A percentile compares a stretch with the other conserved stretches of the same genome.
Evolutionary conservation across 2,113 vertebrate species (phyloP).

Genomic region (Hepsetus odoe): DNA sequence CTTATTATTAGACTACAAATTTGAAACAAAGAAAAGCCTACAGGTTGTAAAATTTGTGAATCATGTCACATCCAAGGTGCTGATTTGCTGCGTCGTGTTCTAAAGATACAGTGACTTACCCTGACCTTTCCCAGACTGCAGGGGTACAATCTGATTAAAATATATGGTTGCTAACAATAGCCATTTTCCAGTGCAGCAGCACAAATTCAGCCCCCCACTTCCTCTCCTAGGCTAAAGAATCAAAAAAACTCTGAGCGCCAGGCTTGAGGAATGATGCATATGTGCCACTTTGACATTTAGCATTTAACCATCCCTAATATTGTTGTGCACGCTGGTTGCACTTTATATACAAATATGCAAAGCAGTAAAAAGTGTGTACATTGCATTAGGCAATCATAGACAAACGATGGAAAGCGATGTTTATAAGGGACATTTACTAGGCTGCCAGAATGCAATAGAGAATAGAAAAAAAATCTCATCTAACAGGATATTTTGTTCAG

Average conservation of each 20-base stretch:
- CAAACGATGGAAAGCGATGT: too few species aligned
- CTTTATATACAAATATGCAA: too few species aligned
- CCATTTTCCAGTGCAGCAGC: conserved; percentile 40
- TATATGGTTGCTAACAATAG: conserved; percentile 54
- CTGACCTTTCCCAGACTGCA: conserved; percentile 52
- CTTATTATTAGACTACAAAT: neutral
- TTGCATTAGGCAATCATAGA: too few species aligned
- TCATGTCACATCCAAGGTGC: neutral
- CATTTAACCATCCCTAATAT: neutral
- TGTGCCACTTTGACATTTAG: neutral
- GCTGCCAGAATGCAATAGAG: neutral
- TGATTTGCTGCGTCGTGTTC: conserved; percentile 8
- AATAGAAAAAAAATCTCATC: neutral
- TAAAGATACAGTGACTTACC: neutral
- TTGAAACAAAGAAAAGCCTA: neutral
- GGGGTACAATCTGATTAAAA: conserved; percentile 51
- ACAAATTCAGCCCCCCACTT: conserved; percentile 29
- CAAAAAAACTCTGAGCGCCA: conserved; percentile 21
- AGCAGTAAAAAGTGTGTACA: neutral
- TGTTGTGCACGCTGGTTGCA: neutral
- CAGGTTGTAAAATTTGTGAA: neutral
- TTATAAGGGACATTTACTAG: neutral
- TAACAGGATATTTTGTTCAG: neutral
- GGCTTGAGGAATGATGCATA: neutral
- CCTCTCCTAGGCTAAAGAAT: conserved; percentile 16